Base-by-base conservation (phyloP, 2,888 invertebrate genomes). In the Drepanosiphum platanoidis region DNA sequence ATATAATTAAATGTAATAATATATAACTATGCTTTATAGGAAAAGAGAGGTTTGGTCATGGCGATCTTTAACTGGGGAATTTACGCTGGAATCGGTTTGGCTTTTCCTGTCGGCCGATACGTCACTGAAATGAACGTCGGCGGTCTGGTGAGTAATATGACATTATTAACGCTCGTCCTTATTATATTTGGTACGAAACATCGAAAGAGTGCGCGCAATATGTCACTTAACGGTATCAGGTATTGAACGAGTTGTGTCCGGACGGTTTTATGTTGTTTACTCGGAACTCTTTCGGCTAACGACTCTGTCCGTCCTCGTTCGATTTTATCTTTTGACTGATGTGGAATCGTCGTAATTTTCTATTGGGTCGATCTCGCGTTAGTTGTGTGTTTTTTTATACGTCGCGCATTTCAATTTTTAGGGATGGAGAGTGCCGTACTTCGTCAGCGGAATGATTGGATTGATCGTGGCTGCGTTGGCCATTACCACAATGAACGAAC, bases 31-130 rank as follows among this genome's bases (percentile, higher is more conserved):
- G 22, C 71, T 80, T 9, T 52, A 0, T 81, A 89, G 88, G 87
- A 89, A 87, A 94, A 96, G 88, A 92, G 97, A 86, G 97, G 96
- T 1, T 90, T 97, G 68, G 97, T 97, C 22, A 94, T 97, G 92
- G 96, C 97, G 0, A 93, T 97, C 87, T 97, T 97, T 91, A 97
- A 97, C 90, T 97, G 97, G 97, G 97, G 97, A 18, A 97, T 97
- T 88, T 97, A 97, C 89, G 96, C 97, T 52, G 97, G 97, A 3
- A 97, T 97, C 88, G 97, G 97, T 72, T 94, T 97, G 87, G 96
- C 97, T 0, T 97, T 97, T 89, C 97, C 97, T 0, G 94, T 97
- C 8, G 97, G 97, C 0, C 93, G 96, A 88, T 96, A 96, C 88
- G 92, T 96, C 22, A 95, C 96, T 1, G 91, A 92, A 42, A 87